Evolutionary conservation across 2,888 invertebrate genomes (phyloP), one percentile per base, ranked within the genome.

Genomic region (Epinotia ramella): DNA sequence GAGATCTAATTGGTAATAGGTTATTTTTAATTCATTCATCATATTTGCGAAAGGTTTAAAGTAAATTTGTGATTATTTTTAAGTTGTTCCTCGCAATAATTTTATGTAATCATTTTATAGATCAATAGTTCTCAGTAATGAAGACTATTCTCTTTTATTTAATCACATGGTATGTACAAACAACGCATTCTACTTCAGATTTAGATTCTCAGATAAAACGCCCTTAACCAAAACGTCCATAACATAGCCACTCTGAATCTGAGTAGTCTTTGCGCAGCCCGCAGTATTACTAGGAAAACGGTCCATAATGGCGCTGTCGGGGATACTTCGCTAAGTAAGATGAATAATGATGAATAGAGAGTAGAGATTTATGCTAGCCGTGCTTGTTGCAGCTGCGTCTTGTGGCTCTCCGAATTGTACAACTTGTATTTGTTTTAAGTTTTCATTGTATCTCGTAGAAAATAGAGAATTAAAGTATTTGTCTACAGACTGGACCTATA

Each of bases 291-390:
- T 49, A 20, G 69, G 68, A 64, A 57, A 70, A 64, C 73, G 63
- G 69, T 64, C 74, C 69, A 69, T 74, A 74, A 69, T 57, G 64
- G 62, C 20, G n/a, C 69, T 69, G 74, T 64, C 69, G 46, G 74
- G 68, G 59, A 63, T 74, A 70, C 74, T 74, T 69, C 59, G 69
- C 74, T 74, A 74, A 74, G 74, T 69, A 69, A 74, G 74, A 74
- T 70, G 74, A 70, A 74, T 64, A 74, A 69, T 74, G 74, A 74
- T 74, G 74, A 74, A 74, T 74, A 59, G 74, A 57, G 73, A 59
- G 73, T n/a, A 69, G 74, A 70, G 74, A 74, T 69, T 74, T 74
- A 69, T 70, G 64, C 63, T 40, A 53, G 33, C 69, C 44, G 57
- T 33, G 69, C 74, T 74, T 74, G 64, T 64, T 74, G 74, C 74